Evolutionary conservation across 64 coral and sea anemone genomes (phyloP), one percentile per base, ranked within the genome.

Genomic region (Dendronephthya gigantea): DNA sequence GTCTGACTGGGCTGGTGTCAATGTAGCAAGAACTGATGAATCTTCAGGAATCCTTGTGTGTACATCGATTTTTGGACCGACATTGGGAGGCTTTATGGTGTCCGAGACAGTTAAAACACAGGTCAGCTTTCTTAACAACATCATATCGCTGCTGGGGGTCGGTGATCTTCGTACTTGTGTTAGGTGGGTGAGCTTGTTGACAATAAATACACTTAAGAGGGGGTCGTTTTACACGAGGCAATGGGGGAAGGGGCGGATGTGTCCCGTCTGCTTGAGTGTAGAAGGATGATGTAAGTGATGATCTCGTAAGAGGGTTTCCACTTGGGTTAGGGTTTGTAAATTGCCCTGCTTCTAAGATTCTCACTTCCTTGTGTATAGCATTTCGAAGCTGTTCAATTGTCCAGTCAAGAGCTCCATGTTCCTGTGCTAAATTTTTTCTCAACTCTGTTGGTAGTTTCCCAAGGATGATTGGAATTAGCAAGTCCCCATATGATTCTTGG

Each of bases 381-480:
- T 70, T 74, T 8, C 79, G 12, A 22, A 89, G 48, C 15, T 74
- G 49, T 17, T 83, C 40, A 51, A 85, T 9, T 16, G 40, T 34
- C 82, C 83, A 85, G 29, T 90, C 83, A 49, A 52, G 68, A 31
- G 74, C 81, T 35, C 66, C 62, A 23, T 87, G 82, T 88, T 83
- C 48, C 58, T 59, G 68, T 79, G 85, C 49, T 84, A 92, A 75
- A 52, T 50, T 87, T 49, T 72, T 58, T 65, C 87, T 87, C 12
- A 84, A 49, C 45, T 66, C 76, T 66, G 86, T 87, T 32, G 91
- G 87, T 19, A 89, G 83, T 52, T 89, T 92, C 15, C 35, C 43
- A n/a, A 83, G 51, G 43, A 92, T 88, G 7, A 88, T 81, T 4
- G 82, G 86, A 10, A 92, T 72, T 49, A 92, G 82, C 49, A 75